Evolutionary conservation across 2,113 vertebrate species (phyloP).

Genomic region (Procavia capensis): DNA sequence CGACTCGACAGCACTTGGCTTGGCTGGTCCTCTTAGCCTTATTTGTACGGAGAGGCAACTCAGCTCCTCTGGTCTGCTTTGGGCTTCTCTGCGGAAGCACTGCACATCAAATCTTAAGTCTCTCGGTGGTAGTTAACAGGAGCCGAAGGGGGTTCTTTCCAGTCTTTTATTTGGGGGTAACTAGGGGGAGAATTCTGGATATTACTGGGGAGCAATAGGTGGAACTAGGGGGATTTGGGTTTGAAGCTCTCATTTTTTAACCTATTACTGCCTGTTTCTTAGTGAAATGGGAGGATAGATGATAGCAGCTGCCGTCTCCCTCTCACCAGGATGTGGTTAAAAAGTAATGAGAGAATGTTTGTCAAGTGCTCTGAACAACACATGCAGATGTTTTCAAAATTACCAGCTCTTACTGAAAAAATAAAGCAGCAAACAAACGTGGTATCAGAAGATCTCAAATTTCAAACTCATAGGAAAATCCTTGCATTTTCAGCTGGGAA

Average conservation of each 20-base stretch:
- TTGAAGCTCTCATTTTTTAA: conserved; percentile 23
- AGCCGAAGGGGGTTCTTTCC: not conserved
- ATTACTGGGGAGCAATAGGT: not conserved
- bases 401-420: not conserved
- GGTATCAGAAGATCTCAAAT: not conserved
- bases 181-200: not conserved
- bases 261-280: not conserved
- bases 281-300: not conserved
- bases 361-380: not conserved
- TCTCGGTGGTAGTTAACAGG: not conserved
- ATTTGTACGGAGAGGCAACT: conserved; percentile 48
- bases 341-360: conserved; percentile 26
- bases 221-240: not conserved
- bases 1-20: too few relatives aligned
- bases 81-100: conserved; percentile 29
- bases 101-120: not conserved
- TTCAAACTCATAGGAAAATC: conserved; percentile 39
- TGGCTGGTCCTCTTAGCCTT: conserved; percentile 7
- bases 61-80: not conserved
- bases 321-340: conserved; percentile 49
- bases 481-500: not conserved
- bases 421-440: not conserved
- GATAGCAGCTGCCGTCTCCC: not conserved
- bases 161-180: not conserved
- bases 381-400: conserved; percentile 45